Evolutionary conservation across 2,113 vertebrate genomes (phyloP).

Genomic region (Microcebus jonahi): DNA sequence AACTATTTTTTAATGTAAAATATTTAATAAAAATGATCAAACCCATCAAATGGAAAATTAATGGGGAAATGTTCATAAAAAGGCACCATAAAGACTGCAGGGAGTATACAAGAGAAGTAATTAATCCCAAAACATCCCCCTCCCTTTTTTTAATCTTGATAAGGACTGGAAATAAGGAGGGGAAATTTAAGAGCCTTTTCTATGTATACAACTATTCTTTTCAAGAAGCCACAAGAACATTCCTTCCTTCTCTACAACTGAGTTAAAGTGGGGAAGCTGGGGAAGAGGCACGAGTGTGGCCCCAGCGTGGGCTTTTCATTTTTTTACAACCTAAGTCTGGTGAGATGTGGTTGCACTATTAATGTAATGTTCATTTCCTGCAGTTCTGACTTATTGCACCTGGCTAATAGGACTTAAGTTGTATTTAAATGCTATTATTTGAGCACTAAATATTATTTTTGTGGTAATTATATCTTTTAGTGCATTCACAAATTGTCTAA

Average conservation of each 20-base stretch:
- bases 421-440: background rate
- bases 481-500: background rate
- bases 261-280: background rate
- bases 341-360: background rate
- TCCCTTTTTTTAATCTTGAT: no score
- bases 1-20: background rate
- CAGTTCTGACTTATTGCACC: background rate
- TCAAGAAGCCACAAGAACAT: background rate
- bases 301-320: background rate
- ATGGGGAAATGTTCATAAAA: background rate
- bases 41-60: background rate
- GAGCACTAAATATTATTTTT: constrained; percentile 34
- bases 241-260: background rate
- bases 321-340: background rate
- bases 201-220: background rate
- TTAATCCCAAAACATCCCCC: background rate
- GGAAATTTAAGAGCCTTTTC: background rate
- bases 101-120: background rate
- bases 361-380: background rate
- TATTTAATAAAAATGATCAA: background rate
- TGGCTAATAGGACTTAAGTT: background rate
- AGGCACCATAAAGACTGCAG: background rate
- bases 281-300: background rate
- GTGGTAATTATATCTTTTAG: constrained; percentile 21
- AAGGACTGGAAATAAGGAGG: background rate